Base-by-base conservation (phyloP, 2,888 invertebrate genomes). In the Pharmacophagus antenor region DNA sequence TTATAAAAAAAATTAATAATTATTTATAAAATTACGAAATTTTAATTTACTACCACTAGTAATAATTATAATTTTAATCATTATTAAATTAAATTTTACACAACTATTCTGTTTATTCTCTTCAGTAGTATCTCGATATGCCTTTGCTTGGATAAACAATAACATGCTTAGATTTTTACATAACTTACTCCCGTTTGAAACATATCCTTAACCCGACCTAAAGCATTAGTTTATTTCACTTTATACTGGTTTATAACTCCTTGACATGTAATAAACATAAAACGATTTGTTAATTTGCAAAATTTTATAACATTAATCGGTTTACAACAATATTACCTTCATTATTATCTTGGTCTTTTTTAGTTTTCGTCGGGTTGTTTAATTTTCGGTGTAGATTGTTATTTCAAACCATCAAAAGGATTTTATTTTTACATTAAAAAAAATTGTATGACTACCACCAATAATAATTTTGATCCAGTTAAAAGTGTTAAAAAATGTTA, bases 231-330 rank as follows among this genome's bases (percentile, higher is more conserved):
- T 31, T 3, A 12, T 31, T 31, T 31, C 2, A 31, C 15, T 15
- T 31, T 31, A 31, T 31, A 31, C 15, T 31, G 15, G 31, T 31
- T 31, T 31, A 31, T 31, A 31, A 31, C 2, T 15, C 31, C 1
- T 31, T 42, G 21, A 12, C 31, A 1, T 46, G 7, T 5, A 48
- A 20, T 22, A 52, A 52, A n/a, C 23, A 27, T 20, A 55, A 56
- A 56, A 56, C 48, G 31, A 18, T 49, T 56, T 56, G 56, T 56
- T 56, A 27, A 10, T 50, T 56, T 49, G 20, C 41, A 41, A 56
- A 49, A 48, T 42, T 48, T 56, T 56, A 25, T 42, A 56, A 42
- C 56, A 27, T 50, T 20, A 49, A 56, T 58, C 52, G 37, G 17
- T 58, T 58, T 52, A 57, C 50, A 44, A 44, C 25, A 27, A 41